Evolutionary conservation across 2,797 vertebrate species (phyloP).

Genomic region (Morelia viridis): DNA sequence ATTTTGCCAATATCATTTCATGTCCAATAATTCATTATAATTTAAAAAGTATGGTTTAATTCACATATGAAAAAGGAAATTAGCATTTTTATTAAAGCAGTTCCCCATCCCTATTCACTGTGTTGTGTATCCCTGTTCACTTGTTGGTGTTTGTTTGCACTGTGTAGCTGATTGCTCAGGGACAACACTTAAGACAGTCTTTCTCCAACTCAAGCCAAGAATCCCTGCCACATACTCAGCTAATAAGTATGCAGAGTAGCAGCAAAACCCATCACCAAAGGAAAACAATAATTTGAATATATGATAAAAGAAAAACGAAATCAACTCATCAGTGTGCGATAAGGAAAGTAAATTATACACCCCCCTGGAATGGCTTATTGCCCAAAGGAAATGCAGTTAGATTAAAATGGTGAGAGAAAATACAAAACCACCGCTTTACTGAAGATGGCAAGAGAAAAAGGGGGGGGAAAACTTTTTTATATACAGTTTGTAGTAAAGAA

Average conservation of each 20-base stretch:
- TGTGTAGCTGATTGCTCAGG: constrained; percentile 38
- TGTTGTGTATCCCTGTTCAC: not conserved
- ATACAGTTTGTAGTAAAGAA: constrained; percentile 9
- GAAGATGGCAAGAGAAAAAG: constrained; percentile 24
- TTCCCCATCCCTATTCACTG: constrained; percentile 27
- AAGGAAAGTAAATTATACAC: constrained; percentile 64
- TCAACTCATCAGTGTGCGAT: constrained; percentile 61
- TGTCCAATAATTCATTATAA: not conserved
- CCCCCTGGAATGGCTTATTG: constrained; percentile 54
- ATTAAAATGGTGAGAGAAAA: constrained; percentile 45
- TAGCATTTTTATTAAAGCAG: constrained; percentile 36
- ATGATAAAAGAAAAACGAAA: constrained; percentile 64
- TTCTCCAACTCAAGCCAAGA: constrained; percentile 48
- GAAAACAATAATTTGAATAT: constrained; percentile 70
- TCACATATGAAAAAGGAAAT: not conserved
- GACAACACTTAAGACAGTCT: constrained; percentile 40
- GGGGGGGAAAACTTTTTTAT: not conserved
- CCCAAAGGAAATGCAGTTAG: constrained; percentile 50
- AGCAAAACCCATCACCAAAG: constrained; percentile 61
- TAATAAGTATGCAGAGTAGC: constrained; percentile 62
- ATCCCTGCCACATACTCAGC: constrained; percentile 50
- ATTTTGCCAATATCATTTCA: constrained; percentile 2
- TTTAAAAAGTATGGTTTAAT: not conserved
- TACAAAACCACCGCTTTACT: constrained; percentile 32
- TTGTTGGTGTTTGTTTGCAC: not conserved